Conservation (phyloP, 2,888 invertebrate genomes). For the Aphidoletes aphidimyza region DNA sequence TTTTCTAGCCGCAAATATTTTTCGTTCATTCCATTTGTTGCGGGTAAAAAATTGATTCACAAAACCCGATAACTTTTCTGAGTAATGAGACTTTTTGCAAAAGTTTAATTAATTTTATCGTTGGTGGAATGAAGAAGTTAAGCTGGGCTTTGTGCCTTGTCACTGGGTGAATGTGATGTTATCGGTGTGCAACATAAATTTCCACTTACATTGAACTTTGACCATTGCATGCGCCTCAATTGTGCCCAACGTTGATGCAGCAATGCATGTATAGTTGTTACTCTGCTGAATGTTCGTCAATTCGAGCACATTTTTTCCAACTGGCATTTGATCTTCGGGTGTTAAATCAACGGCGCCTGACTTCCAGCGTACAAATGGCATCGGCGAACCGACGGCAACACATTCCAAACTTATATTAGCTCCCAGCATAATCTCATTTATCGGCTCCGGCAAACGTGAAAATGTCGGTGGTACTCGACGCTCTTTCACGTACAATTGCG, state of each 20-base stretch:
- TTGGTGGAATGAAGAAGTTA: neutral
- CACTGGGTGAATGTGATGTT: neutral
- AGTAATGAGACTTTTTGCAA: slow-evolving; percentile 21
- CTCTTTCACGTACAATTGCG: slow-evolving; percentile 93
- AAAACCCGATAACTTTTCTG: neutral
- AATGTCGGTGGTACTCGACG: slow-evolving; percentile 95
- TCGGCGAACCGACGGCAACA: slow-evolving; percentile 96
- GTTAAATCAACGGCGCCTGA: slow-evolving; percentile 87
- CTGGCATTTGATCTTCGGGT: slow-evolving; percentile 86
- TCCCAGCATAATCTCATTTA: slow-evolving; percentile 91
- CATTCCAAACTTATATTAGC: slow-evolving; percentile 93
- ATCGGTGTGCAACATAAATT: slow-evolving; percentile 15
- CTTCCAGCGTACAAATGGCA: slow-evolving; percentile 96
- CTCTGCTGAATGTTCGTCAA: slow-evolving; percentile 89
- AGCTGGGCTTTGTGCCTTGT: neutral
- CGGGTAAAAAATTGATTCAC: neutral
- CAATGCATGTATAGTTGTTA: slow-evolving; percentile 96
- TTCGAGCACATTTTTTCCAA: slow-evolving; percentile 87
- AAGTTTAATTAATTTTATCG: slow-evolving; percentile 50
- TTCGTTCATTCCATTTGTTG: neutral
- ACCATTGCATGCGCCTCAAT: slow-evolving; percentile 90
- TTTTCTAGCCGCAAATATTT: neutral
- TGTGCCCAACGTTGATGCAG: slow-evolving; percentile 91
- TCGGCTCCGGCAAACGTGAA: slow-evolving; percentile 86
- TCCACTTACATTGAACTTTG: slow-evolving; percentile 92